These are phyloP conservation scores for Bos taurus DNA, from an alignment of 2,113 vertebrate species.

Conservation along the genomic window DNA sequence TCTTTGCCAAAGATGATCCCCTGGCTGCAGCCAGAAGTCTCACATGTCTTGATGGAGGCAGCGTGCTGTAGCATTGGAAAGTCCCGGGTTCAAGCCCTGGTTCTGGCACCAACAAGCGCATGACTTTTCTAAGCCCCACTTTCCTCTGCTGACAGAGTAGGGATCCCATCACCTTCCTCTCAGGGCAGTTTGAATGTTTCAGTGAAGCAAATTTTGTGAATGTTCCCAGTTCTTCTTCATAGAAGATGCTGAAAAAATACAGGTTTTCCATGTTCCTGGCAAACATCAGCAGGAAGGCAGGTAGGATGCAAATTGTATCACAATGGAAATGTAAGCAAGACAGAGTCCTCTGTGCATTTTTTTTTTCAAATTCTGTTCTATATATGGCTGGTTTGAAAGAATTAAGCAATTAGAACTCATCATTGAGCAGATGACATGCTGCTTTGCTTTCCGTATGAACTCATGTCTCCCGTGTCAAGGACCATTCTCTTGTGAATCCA, in stretches of 20 bases:
- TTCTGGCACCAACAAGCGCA: neutral
- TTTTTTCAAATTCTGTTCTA: neutral
- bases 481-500: neutral
- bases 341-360: neutral
- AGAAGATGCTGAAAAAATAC: neutral
- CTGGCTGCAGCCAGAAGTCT: neutral
- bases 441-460: neutral
- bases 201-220: neutral
- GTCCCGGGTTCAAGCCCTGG: neutral
- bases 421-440: neutral
- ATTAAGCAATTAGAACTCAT: neutral
- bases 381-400: neutral
- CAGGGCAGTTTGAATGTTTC: neutral
- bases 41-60: neutral
- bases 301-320: neutral
- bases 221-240: neutral
- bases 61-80: neutral
- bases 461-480: neutral
- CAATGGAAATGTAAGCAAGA: neutral
- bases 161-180: neutral
- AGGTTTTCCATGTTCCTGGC: rapidly evolving
- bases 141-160: neutral
- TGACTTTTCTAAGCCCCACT: neutral
- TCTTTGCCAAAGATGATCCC: neutral
- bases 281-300: neutral